A percentile compares a stretch with the other conserved stretches of the same genome.
phyloP scores from a whole-genome alignment of 2,888 invertebrate genomes.

The Agrotis segetum region DNA sequence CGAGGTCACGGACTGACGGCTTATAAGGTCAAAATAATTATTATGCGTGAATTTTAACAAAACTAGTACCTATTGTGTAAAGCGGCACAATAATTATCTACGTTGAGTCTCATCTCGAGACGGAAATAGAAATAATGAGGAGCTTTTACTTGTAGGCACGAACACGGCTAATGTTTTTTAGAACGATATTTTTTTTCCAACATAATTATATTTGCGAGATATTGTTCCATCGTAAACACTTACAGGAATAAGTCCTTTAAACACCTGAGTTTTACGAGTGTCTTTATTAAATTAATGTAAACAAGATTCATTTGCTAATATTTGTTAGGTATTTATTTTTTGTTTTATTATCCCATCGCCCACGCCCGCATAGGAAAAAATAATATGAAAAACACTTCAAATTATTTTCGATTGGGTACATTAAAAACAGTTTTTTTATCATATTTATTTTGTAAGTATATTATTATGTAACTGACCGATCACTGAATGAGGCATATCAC shows the following conservation, averaged over 20 bases:
- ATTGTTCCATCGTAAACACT: neutral
- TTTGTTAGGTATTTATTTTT: no score
- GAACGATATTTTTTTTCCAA: neutral
- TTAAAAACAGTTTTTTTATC: no score
- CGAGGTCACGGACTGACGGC: neutral
- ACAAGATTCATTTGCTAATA: no score
- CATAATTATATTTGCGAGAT: neutral
- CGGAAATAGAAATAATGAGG: conserved; percentile 21
- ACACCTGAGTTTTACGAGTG: neutral
- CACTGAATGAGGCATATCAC: no score
- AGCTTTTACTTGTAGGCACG: conserved; percentile 19
- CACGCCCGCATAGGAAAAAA: no score
- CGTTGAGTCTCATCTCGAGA: conserved; percentile 1
- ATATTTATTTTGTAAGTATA: no score
- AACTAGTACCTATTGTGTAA: neutral
- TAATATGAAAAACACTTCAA: no score
- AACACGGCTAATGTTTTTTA: neutral
- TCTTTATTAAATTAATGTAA: neutral
- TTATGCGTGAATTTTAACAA: neutral
- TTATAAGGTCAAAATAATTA: neutral
- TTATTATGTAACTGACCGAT: no score
- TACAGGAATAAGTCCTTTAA: neutral
- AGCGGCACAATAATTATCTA: conserved; percentile 12
- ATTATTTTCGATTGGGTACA: no score
- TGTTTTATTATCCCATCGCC: no score